These are phyloP conservation scores for Anoplolepis gracilipes DNA, from an alignment of 1,140 invertebrate species.

Conservation along the genomic window DNA sequence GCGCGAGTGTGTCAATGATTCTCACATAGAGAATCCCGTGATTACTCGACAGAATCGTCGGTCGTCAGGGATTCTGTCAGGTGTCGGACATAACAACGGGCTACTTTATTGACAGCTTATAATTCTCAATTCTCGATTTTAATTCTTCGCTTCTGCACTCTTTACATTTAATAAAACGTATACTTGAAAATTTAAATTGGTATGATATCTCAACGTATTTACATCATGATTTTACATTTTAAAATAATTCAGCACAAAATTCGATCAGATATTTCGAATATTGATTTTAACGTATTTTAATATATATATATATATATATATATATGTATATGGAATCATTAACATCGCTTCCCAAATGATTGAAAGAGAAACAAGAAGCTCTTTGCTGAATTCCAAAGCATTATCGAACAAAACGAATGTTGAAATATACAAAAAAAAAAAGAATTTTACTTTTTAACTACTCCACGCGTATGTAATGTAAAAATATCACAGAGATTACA, in stretches of 20 bases:
- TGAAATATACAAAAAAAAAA: not conserved
- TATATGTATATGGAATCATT: too few species aligned
- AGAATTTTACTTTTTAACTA: not conserved
- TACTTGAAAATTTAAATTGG: not conserved
- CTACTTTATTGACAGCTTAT: not conserved
- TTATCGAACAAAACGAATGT: not conserved
- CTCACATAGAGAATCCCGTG: constrained; percentile 52
- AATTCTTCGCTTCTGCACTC: not conserved
- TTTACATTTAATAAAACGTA: too few species aligned
- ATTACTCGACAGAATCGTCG: constrained; percentile 51
- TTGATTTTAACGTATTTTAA: too few species aligned
- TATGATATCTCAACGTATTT: not conserved
- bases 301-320: too few species aligned
- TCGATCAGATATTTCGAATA: not conserved
- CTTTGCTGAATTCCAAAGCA: not conserved
- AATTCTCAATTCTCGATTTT: not conserved
- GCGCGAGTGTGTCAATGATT: constrained; percentile 72
- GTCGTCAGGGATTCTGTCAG: not conserved
- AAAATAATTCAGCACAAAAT: too few species aligned
- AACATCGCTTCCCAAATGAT: not conserved
- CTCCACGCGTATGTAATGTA: not conserved
- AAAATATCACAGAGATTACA: constrained; percentile 32
- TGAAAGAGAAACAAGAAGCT: not conserved
- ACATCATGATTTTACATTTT: too few species aligned
- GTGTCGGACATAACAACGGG: not conserved